Evolutionary conservation across 2,113 vertebrate genomes (phyloP), one percentile per base, ranked within the genome.

Genomic region (Neotoma lepida): DNA sequence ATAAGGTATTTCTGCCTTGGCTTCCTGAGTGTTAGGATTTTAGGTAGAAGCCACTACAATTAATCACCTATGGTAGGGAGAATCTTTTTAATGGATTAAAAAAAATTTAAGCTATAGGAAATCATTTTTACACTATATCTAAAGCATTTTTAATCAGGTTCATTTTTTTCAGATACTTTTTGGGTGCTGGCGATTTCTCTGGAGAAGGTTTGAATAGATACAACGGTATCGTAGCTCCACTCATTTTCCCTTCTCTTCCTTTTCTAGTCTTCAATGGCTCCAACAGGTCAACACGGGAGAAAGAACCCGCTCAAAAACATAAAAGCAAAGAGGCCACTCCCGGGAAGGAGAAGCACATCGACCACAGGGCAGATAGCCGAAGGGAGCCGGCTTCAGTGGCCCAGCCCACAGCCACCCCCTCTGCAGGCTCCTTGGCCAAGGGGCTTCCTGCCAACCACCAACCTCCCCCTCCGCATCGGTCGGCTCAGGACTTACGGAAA

Each of bases 401-500:
- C 95, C 98, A 97, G 64, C 98, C 98, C 66, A 94, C 97, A 74
- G 56, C 97, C 58, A 90, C 97, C 92, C 98, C 98, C 90, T 98
- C 98, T 97, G 97, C 98, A 54, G 97, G 98, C 97, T 98, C 99
- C 98, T 98, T 97, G 4, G 95, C 98, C 95, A 98, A 98, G 98
- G 98, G 98, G 97, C 98, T 98, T 49, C 95, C 98, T 24, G 97
- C 98, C 97, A 99, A 98, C 93, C 99, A 98, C 94, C 99, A 99
- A 92, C 98, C 98, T 97, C 98, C 99, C 91, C 93, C 98, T 92
- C 97, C 98, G 95, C 98, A 99, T 97, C 99, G 99, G 98, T 98
- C 99, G 91, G 98, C 99, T 96, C 99, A 99, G 98, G 99, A 99
- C 97, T 99, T 99, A 97, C 98, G 99, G 97, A 99, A 99, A 98